Evolutionary conservation across 1,140 invertebrate species (phyloP).

Genomic region (Euwallacea fornicatus): DNA sequence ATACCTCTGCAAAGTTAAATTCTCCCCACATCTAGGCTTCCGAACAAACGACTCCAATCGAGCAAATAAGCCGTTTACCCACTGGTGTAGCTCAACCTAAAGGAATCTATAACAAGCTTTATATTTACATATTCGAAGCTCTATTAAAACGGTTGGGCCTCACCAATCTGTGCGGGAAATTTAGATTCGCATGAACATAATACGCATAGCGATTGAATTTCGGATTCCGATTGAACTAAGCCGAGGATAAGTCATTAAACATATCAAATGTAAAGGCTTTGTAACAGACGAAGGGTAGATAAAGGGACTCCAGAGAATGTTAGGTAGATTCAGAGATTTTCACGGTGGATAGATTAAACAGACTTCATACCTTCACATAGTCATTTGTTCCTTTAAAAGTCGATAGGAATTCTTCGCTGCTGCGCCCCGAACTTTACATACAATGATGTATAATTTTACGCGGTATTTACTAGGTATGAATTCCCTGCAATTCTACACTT

Average conservation of each 20-base stretch:
- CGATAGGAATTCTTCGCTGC: background rate
- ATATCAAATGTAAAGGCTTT: background rate
- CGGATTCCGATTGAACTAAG: background rate
- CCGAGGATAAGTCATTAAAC: background rate
- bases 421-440: no score
- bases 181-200: background rate
- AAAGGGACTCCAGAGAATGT: background rate
- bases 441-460: no score
- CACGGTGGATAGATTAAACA: background rate
- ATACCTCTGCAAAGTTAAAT: no score
- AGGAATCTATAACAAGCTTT: background rate
- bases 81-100: background rate
- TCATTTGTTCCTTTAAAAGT: background rate
- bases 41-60: background rate
- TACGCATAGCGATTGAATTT: background rate
- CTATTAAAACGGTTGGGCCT: background rate
- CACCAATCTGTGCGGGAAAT: background rate
- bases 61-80: background rate
- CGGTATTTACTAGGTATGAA: no score
- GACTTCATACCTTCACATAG: background rate
- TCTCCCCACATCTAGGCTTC: no score
- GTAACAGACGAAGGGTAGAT: background rate
- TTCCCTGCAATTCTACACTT: no score
- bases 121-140: conserved; percentile 2
- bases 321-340: background rate